Conservation (phyloP, 2,113 vertebrate genomes). For the Sturnus vulgaris region DNA sequence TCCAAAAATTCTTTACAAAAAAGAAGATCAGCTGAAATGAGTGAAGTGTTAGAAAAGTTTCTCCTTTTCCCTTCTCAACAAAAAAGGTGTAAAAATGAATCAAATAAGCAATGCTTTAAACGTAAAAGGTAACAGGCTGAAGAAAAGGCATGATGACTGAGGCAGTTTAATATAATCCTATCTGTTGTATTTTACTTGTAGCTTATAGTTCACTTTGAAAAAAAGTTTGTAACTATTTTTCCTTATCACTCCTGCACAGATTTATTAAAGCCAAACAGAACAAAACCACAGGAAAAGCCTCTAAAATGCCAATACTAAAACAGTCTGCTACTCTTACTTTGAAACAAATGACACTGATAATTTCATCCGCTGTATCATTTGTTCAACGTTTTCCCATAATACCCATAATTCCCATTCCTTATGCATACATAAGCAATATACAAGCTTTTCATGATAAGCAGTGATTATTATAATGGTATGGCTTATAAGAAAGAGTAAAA, state of each 20-base stretch:
- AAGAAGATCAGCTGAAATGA: neutral
- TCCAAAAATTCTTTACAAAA: neutral
- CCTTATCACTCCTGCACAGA: neutral
- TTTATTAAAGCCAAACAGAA: neutral
- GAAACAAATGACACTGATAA: neutral
- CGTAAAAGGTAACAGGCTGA: neutral
- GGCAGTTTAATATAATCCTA: neutral
- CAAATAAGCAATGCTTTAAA: neutral
- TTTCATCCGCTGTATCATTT: neutral
- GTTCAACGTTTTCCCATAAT: neutral
- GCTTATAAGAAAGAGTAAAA: neutral
- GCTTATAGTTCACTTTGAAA: neutral
- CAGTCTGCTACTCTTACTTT: neutral
- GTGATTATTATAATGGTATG: neutral
- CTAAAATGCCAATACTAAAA: neutral
- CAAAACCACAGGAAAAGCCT: neutral
- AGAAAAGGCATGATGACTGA: neutral
- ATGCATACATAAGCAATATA: neutral
- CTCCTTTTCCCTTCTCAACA: neutral
- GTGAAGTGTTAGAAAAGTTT: neutral
- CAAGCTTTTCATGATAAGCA: neutral
- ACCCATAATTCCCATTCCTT: no score
- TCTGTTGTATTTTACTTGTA: neutral
- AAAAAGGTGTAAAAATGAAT: neutral
- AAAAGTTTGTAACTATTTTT: neutral